Conservation (phyloP, 2,113 vertebrate species). For the Sylvietta virens region DNA sequence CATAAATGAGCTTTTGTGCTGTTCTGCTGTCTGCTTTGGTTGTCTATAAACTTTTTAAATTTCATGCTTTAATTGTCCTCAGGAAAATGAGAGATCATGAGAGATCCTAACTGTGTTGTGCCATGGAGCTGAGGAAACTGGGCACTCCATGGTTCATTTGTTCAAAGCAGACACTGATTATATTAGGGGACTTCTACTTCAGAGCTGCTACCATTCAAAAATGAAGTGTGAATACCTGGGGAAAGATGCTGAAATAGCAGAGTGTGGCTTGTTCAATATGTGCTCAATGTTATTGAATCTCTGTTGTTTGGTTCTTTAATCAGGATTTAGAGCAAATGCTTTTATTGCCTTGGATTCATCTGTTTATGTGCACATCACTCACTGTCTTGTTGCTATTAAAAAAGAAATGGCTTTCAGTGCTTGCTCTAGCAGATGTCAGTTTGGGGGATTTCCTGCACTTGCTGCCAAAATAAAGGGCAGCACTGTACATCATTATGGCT, state of each 20-base stretch:
- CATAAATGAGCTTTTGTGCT: background rate
- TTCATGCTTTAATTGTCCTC: fast-evolving
- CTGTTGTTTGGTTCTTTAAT: background rate
- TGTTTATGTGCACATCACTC: background rate
- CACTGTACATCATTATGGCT: background rate
- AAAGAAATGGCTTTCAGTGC: background rate
- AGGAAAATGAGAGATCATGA: background rate
- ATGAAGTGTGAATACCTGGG: background rate
- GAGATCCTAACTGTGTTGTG: background rate
- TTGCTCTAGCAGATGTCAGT: background rate
- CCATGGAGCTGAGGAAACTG: background rate
- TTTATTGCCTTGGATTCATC: background rate
- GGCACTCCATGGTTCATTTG: fast-evolving
- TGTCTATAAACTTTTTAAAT: background rate
- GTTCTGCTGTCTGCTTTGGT: background rate
- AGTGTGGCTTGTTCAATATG: background rate
- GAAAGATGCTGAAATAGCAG: background rate
- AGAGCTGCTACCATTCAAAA: background rate
- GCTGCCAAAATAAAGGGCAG: background rate
- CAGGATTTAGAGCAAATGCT: background rate
- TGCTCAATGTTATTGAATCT: fast-evolving
- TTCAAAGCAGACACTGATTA: background rate
- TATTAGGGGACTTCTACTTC: background rate
- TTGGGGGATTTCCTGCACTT: background rate
- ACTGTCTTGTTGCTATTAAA: background rate